These are phyloP conservation scores for Epistrophella euchroma DNA, from an alignment of 2,888 invertebrate species.

Conservation along the genomic window DNA sequence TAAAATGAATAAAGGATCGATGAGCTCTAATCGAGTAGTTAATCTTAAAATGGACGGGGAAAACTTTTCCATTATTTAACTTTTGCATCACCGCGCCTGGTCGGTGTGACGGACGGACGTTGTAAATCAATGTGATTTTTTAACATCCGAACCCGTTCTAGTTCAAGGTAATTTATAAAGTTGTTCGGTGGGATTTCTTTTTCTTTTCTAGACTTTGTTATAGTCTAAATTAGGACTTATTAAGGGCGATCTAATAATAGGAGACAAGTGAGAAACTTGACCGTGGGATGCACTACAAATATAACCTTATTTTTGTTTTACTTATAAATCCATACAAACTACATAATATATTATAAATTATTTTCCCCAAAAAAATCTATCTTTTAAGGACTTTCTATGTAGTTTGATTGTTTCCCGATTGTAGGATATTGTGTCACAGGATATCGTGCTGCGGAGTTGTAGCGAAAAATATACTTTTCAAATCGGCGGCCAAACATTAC, in stretches of 20 bases:
- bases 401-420: too few relatives aligned
- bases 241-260: background rate
- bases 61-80: constrained; percentile 37
- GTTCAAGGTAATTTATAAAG: constrained; percentile 33
- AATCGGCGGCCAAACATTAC: too few relatives aligned
- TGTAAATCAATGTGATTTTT: constrained; percentile 5
- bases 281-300: background rate
- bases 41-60: constrained; percentile 53
- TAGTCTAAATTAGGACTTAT: background rate
- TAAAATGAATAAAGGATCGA: constrained; percentile 57
- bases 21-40: constrained; percentile 71
- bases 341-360: too few relatives aligned
- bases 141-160: constrained; percentile 2
- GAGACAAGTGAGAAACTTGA: background rate
- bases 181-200: background rate
- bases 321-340: too few relatives aligned
- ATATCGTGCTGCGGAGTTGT: too few relatives aligned
- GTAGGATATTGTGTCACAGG: too few relatives aligned
- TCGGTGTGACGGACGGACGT: constrained; percentile 23
- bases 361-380: too few relatives aligned
- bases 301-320: too few relatives aligned
- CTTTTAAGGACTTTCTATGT: too few relatives aligned
- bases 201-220: background rate
- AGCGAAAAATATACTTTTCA: too few relatives aligned
- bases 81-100: constrained; percentile 21